These are phyloP conservation scores for Notarius lentiginosus DNA, from an alignment of 2,113 vertebrate species.

Conservation along the genomic window DNA sequence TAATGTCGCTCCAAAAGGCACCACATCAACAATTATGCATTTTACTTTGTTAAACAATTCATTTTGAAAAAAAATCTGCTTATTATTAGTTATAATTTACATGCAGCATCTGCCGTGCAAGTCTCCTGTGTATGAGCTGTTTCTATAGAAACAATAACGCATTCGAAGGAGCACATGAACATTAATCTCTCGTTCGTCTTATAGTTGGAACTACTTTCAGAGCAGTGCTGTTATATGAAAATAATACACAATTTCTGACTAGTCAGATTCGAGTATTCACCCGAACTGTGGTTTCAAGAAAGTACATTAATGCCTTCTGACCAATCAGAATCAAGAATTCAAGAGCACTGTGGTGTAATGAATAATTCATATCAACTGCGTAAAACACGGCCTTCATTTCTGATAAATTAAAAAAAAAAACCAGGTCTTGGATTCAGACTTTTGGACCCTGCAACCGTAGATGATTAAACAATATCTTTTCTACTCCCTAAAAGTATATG, in stretches of 20 bases:
- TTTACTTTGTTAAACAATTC: too few species aligned
- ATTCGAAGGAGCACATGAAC: not conserved
- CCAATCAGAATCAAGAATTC: not conserved
- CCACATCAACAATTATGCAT: too few species aligned
- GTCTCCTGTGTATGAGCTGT: too few species aligned
- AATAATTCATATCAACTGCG: not conserved
- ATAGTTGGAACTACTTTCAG: not conserved
- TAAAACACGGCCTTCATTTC: not conserved
- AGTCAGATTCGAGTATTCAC: not conserved
- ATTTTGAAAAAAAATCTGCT: too few species aligned
- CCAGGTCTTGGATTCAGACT: not conserved
- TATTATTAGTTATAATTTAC: too few species aligned
- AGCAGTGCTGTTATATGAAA: not conserved
- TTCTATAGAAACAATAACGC: not conserved
- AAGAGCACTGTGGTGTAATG: not conserved
- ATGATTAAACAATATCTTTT: not conserved
- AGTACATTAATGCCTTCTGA: not conserved
- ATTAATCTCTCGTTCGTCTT: not conserved
- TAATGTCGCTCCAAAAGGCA: too few species aligned
- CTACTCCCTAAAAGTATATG: not conserved
- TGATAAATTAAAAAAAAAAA: not conserved
- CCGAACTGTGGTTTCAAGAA: not conserved
- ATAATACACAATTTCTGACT: not conserved
- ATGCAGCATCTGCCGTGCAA: too few species aligned
- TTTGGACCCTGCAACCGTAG: not conserved